Base-by-base conservation (phyloP, 2,888 invertebrate genomes). In the Macrophya alboannulata region DNA sequence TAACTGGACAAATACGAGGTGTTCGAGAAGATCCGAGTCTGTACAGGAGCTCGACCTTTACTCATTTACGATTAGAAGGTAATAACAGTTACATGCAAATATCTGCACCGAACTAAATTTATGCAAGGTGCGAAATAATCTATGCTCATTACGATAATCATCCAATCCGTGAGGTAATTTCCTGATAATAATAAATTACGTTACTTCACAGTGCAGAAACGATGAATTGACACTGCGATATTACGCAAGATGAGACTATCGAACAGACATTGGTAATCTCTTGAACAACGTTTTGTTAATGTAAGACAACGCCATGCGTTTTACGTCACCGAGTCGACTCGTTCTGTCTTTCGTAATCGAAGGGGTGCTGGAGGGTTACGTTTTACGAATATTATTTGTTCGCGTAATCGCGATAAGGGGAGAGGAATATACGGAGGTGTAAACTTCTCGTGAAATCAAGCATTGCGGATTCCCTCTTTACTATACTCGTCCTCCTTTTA, bases 331-430 rank as follows among this genome's bases (percentile, higher is more conserved):
- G 25, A 9, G 68, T 31, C 17, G n/a, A n/a, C n/a, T 68, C 31
- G 37, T 17, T 12, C 68, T 68, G 8, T 37, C 68, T 68, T 68
- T 68, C 31, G 68, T 68, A 68, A 68, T 68, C 68, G 68, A 15
- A 15, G 37, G 17, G 37, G 68, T 37, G 55, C 55, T 62, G 25
- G n/a, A n/a, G n/a, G 25, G 62, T 62, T 68, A 37, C 68, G 68
- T 68, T 62, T 31, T 8, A 10, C 37, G 31, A 25, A 25, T 68
- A 68, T 17, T 37, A 68, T 25, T 68, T 12, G 68, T 68, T 6
- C 68, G 37, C 68, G 68, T 68, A 68, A 68, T 68, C 68, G 31
- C 37, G 8, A 68, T n/a, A 6, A 68, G 68, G 12, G 37, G 31
- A 37, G 12, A 17, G 68, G 17, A 37, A 68, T 37, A 68, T 37